Evolutionary conservation across 2,797 vertebrate genomes (phyloP).

Genomic region (Galago senegalensis): DNA sequence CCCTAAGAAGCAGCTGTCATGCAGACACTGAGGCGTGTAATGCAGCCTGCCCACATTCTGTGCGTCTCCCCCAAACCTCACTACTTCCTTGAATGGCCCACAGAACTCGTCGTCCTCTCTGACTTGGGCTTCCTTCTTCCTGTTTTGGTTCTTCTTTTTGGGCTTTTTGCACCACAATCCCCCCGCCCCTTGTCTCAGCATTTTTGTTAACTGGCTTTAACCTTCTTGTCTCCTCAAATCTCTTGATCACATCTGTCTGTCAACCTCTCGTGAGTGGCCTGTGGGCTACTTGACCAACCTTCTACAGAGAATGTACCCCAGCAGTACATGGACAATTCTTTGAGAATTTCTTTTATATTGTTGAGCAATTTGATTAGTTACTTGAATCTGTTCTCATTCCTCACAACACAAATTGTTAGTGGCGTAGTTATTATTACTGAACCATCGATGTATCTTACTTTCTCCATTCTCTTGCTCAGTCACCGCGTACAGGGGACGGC

Average conservation of each 20-base stretch:
- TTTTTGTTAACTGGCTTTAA: background rate
- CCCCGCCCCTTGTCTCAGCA: background rate
- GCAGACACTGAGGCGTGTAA: background rate
- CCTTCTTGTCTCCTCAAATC: background rate
- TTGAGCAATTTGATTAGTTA: background rate
- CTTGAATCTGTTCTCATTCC: background rate
- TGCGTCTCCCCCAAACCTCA: background rate
- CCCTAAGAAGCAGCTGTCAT: background rate
- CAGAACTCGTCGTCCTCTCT: background rate
- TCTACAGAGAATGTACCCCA: background rate
- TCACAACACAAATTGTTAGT: background rate
- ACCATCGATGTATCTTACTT: background rate
- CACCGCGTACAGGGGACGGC: no score
- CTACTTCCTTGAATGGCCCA: background rate
- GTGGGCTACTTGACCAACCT: background rate
- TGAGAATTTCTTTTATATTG: background rate
- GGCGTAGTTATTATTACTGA: background rate
- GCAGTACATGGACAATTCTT: background rate
- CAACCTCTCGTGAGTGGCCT: background rate
- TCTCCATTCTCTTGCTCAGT: background rate
- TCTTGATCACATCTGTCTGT: no score
- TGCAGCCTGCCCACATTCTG: background rate
- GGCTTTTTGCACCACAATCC: background rate
- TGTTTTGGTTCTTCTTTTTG: slow-evolving; percentile 72
- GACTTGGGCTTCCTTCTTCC: slow-evolving; percentile 1